Evolutionary conservation across 2,888 invertebrate genomes (phyloP).

Genomic region (Coenonympha glycerion): DNA sequence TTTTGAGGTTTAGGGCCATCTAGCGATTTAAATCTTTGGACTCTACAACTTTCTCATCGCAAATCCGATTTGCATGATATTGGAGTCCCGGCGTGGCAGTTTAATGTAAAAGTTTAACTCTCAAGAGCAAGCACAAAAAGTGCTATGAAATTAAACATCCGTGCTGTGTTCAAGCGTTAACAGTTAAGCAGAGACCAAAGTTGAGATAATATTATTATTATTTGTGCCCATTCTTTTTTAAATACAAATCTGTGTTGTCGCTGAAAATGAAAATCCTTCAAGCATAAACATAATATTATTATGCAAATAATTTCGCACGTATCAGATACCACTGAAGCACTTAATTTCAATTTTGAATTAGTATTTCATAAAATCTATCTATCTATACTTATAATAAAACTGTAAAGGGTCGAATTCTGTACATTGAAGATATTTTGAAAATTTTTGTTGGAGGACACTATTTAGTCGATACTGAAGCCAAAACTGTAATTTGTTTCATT

Average conservation of each 20-base stretch:
- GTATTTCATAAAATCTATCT: neutral
- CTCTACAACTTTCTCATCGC: constrained; percentile 33
- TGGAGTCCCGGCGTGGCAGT: constrained; percentile 34
- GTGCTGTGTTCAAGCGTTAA: neutral
- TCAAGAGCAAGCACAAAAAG: constrained; percentile 1
- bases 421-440: too few relatives aligned
- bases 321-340: neutral
- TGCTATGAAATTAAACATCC: neutral
- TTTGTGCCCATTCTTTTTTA: too few relatives aligned
- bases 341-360: constrained; percentile 1
- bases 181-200: neutral
- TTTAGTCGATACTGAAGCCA: too few relatives aligned
- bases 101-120: constrained; percentile 19
- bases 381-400: too few relatives aligned
- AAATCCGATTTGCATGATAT: constrained; percentile 54
- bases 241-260: too few relatives aligned
- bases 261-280: neutral
- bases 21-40: too few relatives aligned
- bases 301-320: neutral
- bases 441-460: too few relatives aligned
- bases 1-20: too few relatives aligned
- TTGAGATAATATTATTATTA: too few relatives aligned
- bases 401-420: too few relatives aligned
- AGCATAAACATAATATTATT: neutral
- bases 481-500: too few relatives aligned